phyloP scores from a whole-genome alignment of 1,140 invertebrate genomes.

The Manduca sexta region DNA sequence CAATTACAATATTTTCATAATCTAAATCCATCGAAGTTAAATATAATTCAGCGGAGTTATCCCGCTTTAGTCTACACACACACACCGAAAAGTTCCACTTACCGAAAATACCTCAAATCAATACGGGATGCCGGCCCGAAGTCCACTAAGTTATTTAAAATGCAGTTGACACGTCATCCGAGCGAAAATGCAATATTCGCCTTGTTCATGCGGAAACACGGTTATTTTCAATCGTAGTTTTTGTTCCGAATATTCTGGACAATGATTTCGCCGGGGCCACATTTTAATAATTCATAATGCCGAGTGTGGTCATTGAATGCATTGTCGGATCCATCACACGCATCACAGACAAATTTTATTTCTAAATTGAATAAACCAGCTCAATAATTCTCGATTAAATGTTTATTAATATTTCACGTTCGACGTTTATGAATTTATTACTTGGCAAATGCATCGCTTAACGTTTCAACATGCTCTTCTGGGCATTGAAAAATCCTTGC shows the following conservation, averaged over 20 bases:
- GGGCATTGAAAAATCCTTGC: too few species aligned
- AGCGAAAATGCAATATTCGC: slow-evolving; percentile 66
- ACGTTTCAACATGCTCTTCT: too few species aligned
- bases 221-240: slow-evolving; percentile 51
- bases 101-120: slow-evolving; percentile 49
- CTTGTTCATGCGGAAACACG: slow-evolving; percentile 54
- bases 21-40: not conserved
- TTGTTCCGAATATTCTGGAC: slow-evolving; percentile 23
- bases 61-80: not conserved
- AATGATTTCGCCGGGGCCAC: slow-evolving; percentile 14
- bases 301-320: not conserved
- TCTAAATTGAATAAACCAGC: too few species aligned
- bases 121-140: slow-evolving; percentile 35
- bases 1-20: not conserved
- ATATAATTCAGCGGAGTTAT: not conserved
- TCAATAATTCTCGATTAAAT: too few species aligned
- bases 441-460: too few species aligned
- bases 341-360: not conserved
- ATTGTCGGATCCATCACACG: not conserved
- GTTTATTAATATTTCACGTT: too few species aligned
- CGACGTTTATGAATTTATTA: too few species aligned
- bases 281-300: slow-evolving; percentile 17
- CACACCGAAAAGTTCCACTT: slow-evolving; percentile 8
- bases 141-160: slow-evolving; percentile 64
- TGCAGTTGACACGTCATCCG: slow-evolving; percentile 63